Conservation (phyloP, 2,797 vertebrate species). For the Clarias laeviceps region DNA sequence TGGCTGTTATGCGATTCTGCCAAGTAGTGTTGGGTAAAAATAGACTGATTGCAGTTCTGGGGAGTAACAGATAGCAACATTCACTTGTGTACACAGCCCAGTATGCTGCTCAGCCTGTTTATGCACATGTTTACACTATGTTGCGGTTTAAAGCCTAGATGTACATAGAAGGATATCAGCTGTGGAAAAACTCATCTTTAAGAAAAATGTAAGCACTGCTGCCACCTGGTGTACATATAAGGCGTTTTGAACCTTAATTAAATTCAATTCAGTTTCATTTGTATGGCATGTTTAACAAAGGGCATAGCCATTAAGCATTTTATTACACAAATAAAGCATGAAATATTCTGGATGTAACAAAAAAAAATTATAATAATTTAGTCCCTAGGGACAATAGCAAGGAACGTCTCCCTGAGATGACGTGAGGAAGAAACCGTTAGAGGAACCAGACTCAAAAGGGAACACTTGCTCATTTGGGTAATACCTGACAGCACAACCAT, state of each 20-base stretch:
- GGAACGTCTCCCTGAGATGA: too few relatives aligned
- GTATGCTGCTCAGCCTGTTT: neutral
- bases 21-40: neutral
- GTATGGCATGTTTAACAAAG: too few relatives aligned
- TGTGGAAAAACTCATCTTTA: neutral
- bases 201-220: constrained; percentile 14
- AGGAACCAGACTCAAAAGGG: too few relatives aligned
- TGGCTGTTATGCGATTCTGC: neutral
- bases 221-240: constrained; percentile 37
- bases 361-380: too few relatives aligned
- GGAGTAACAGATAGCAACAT: neutral
- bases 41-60: neutral
- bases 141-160: neutral
- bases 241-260: neutral
- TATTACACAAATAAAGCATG: too few relatives aligned
- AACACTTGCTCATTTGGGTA: too few relatives aligned
- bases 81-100: neutral
- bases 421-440: too few relatives aligned
- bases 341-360: too few relatives aligned
- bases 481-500: too few relatives aligned
- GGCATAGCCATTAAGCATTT: too few relatives aligned
- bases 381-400: too few relatives aligned
- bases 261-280: too few relatives aligned
- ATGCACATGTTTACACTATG: neutral
- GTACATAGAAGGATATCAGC: constrained; percentile 6